Evolutionary conservation across 1,140 invertebrate genomes (phyloP), one percentile per base, ranked within the genome.

Genomic region (Andricus grossulariae): DNA sequence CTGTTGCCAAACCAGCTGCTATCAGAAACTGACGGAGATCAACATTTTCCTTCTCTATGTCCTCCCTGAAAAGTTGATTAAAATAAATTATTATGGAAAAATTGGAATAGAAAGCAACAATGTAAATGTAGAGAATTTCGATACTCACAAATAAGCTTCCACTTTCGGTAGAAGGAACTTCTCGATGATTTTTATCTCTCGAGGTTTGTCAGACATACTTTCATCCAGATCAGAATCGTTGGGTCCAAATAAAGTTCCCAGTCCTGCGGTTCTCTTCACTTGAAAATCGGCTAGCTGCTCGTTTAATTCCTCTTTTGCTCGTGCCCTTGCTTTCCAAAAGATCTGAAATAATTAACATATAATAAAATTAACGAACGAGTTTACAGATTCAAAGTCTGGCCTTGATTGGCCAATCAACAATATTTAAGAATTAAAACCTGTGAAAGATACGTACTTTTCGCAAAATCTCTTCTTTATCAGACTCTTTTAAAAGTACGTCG

Each of bases 221-320:
- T 96, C 95, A 79, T 95, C 93, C 5, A 99, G 92, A 77, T 96
- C 94, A 57, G 93, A 91, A 89, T 98, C 97, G n/a, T 94, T 93
- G 3, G 97, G 96, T 16, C 97, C 97, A 92, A 97, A 99, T 72
- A 99, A 94, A 51, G 95, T 96, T 13, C 96, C 97, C 71, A 98
- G 92, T n/a, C 98, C 98, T 45, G 97, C 95, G 49, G 95, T 97
- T 80, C 97, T 91, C 90, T 98, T 98, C 72, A 95, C 94, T 87
- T 97, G 95, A 91, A 99, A 99, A 90, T 98, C 97, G 55, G 94
- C 94, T 50, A 99, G 92, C 86, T 97, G 97, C 84, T 96, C 95
- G 76, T 95, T 96, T 45, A 99, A 92, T 86, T 97, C 96, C 80
- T 97, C 96, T 88, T 96, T 96, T 15, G 97, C 97, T 83, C 95